Conservation (phyloP, 2,797 vertebrate genomes). For the Adelosebastes latens region DNA sequence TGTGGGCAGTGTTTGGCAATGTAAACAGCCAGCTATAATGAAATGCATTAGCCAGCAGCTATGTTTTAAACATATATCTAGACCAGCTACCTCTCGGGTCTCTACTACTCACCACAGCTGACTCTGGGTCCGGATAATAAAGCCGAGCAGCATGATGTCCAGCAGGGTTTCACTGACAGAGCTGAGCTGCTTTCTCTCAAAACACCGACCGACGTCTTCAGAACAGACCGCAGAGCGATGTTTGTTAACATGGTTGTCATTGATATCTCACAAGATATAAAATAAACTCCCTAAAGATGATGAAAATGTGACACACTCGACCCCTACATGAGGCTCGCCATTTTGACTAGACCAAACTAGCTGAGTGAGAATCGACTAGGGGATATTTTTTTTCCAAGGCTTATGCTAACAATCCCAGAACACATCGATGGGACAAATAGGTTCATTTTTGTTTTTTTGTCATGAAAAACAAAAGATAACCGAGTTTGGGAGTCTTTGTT, state of each 20-base stretch:
- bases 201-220: conserved; percentile 57
- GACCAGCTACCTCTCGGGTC: too few relatives aligned
- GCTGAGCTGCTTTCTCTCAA: conserved; percentile 55
- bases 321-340: conserved; percentile 73
- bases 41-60: not conserved
- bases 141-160: conserved; percentile 35
- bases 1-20: too few relatives aligned
- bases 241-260: conserved; percentile 51
- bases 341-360: conserved; percentile 70
- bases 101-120: conserved; percentile 44
- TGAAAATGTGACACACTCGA: conserved; percentile 29
- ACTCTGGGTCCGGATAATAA: not conserved
- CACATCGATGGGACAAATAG: conserved; percentile 49
- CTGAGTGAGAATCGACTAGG: not conserved
- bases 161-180: conserved; percentile 18
- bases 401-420: conserved; percentile 36
- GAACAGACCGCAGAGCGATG: conserved; percentile 54
- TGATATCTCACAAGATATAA: fast-evolving
- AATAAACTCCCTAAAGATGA: not conserved
- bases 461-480: not conserved
- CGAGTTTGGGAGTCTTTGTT: not conserved
- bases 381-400: not conserved
- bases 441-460: not conserved
- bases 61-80: too few relatives aligned
- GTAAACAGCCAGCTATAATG: not conserved